These are phyloP conservation scores for Zaprionus camerounensis DNA, from an alignment of 1,140 invertebrate species.

Conservation along the genomic window DNA sequence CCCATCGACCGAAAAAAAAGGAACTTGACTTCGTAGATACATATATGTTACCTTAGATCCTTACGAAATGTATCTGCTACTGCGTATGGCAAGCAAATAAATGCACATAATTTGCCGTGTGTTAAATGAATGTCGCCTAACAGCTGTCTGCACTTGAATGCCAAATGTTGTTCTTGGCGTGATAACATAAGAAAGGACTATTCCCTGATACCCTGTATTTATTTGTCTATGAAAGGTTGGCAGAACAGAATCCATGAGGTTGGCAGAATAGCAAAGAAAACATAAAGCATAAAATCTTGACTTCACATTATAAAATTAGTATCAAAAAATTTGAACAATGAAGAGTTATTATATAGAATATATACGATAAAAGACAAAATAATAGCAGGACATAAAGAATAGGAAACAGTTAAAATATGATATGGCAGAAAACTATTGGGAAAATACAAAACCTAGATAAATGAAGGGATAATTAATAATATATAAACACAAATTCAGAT, in stretches of 20 bases:
- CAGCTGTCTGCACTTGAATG: constrained; percentile 62
- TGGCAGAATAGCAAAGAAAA: background rate
- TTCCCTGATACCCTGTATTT: constrained; percentile 21
- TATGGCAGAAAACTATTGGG: no score
- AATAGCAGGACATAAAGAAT: no score
- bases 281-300: no score
- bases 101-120: constrained; percentile 53
- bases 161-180: constrained; percentile 41
- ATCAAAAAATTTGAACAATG: no score
- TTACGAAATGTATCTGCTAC: constrained; percentile 31
- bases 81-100: constrained; percentile 33
- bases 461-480: no score
- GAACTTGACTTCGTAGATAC: background rate
- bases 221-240: background rate
- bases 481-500: no score
- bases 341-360: no score
- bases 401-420: no score
- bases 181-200: constrained; percentile 10
- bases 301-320: no score
- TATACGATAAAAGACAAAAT: no score
- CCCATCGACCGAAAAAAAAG: background rate
- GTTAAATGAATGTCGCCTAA: constrained; percentile 53
- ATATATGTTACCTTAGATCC: constrained; percentile 18
- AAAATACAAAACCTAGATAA: no score
- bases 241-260: background rate